Base-by-base conservation (phyloP, 1,140 invertebrate species). In the Drosophila elegans region DNA sequence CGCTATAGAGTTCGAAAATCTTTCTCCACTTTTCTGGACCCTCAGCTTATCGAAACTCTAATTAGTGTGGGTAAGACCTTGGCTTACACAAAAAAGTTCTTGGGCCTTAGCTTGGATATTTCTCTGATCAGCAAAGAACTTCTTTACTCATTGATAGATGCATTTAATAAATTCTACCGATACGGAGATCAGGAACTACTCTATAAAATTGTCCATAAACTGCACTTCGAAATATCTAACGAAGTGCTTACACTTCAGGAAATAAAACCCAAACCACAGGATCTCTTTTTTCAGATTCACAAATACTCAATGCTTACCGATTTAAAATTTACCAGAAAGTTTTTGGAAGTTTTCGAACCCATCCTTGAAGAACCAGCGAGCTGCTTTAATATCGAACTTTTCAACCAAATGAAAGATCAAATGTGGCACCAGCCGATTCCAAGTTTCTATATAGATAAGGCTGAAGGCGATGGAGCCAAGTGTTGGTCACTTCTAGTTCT, bases 401-500 rank as follows among this genome's bases (percentile, higher is more conserved):
- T 85, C 0, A 67, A 72, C 32, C 29, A 25, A 21, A 44, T 75
- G 21, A 11, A 82, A 27, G 27, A 61, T 4, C 54, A 64, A 12
- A 13, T 75, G 27, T 13, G 55, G 2, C 10, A 11, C 27, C 48
- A 7, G 0, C 16, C 48, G 2, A 54, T 54, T 5, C 4, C 13
- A 2, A 44, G 57, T 10, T 12, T 86, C 1, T 79, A 64, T 49
- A 56, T 83, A 6, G 61, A 32, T 21, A 52, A 29, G 9, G 13
- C 9, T 3, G 0, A 0, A 0, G 1, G 3, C 3, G 36, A 36
- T 11, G 56, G 64, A 9, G 1, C 12, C 2, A 42, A 39, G 2
- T 78, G 83, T 25, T 88, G 82, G 82, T 60, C 49, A 5, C 25
- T 52, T 12, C 82, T 86, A 13, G 12, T 69, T 0, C 21, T 86